Base-by-base conservation (phyloP, 2,888 invertebrate genomes). In the Torymus aiolomorphi region DNA sequence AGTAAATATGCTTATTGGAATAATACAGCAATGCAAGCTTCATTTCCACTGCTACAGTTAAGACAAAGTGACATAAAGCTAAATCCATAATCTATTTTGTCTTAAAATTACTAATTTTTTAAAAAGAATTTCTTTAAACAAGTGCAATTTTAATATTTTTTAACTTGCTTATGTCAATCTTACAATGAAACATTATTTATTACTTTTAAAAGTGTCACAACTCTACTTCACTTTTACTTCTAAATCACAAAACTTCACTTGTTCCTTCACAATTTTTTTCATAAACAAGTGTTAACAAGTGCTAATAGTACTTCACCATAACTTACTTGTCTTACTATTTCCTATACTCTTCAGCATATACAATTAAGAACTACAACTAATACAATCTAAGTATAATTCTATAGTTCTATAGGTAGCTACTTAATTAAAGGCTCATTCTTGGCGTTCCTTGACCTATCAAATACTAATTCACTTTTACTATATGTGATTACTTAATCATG, bases 401-500 rank as follows among this genome's bases (percentile, higher is more conserved):
- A 65, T 62, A 54, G 56, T 49, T 62, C 20, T 16, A 56, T 52
- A 63, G 12, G 62, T 24, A 61, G 13, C 54, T 76, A 76, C 62
- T 52, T 1, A 31, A 69, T 18, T 56, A 52, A 24, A 51, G 16
- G 16, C 4, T 18, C n/a, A 66, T 11, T n/a, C 10, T 14, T n/a
- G 52, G 57, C 63, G 56, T 52, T 20, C 70, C 62, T 59, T 20
- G 52, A 57, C 54, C 52, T 11, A 74, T 79, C 42, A 63, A 63
- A 51, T 69, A 57, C 42, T 79, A 52, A 79, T 70, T 79, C 52
- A 79, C 70, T 62, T 49, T 65, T 20, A 20, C 61, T 20, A 14
- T 42, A 69, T 73, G 62, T 42, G 20, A 69, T 69, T 70, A 59
- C 52, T 70, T 74, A 57, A 65, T 57, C 79, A 79, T 79, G 79